Percentiles rank a stretch among this genome's conserved stretches.
phyloP scores from a whole-genome alignment of 2,797 vertebrate genomes.

The Peromyscus eremicus region DNA sequence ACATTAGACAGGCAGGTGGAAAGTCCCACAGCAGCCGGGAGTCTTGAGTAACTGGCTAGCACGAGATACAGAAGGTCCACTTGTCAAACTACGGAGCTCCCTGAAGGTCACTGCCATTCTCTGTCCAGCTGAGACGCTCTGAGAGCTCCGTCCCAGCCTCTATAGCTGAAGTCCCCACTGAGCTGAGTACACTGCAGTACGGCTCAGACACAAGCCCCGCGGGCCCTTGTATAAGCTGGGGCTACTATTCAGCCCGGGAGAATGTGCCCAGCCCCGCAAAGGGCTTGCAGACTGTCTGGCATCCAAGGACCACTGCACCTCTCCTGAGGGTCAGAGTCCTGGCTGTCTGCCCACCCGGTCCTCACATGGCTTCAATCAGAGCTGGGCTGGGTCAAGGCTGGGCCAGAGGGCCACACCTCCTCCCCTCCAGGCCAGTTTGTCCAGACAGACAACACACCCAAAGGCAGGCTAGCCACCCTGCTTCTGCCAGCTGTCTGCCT shows the following conservation, averaged over 20 bases:
- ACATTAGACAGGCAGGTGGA: too few relatives aligned
- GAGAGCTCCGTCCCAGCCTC: not conserved
- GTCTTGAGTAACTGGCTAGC: not conserved
- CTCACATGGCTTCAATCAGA: constrained; percentile 55
- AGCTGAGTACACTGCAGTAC: constrained; percentile 79
- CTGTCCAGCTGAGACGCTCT: not conserved
- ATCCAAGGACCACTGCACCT: not conserved
- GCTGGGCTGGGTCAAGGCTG: not conserved
- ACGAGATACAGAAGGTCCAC: not conserved
- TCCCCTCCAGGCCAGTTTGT: not conserved
- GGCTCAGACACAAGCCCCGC: not conserved
- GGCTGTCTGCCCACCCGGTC: not conserved
- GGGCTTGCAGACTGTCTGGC: not conserved
- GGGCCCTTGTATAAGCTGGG: not conserved
- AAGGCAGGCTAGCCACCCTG: constrained; percentile 18
- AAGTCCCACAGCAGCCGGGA: not conserved
- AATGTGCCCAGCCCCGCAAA: not conserved
- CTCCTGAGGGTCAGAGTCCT: not conserved
- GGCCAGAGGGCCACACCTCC: not conserved
- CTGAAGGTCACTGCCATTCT: not conserved
- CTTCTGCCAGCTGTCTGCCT: constrained; percentile 60
- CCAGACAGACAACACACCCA: not conserved
- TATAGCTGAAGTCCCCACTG: constrained; percentile 82
- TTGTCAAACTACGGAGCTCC: not conserved
- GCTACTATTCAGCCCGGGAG: constrained; percentile 44